phyloP scores from a whole-genome alignment of 1,140 invertebrate genomes.

The Vanessa tameamea region DNA sequence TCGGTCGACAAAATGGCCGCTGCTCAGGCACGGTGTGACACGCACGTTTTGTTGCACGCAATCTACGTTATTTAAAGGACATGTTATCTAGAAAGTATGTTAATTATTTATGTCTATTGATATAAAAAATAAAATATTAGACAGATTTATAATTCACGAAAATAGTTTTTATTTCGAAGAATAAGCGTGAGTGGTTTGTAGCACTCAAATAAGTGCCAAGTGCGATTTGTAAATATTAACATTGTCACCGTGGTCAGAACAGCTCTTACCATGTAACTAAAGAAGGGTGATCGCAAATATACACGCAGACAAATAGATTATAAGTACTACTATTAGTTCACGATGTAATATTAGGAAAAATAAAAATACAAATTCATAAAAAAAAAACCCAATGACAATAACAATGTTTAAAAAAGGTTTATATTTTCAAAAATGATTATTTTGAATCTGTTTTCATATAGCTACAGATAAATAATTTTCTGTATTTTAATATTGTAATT shows the following conservation, averaged over 20 bases:
- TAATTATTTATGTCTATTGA: slow-evolving; percentile 33
- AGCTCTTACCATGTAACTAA: slow-evolving; percentile 50
- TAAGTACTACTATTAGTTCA: slow-evolving; percentile 21
- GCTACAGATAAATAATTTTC: too few species aligned
- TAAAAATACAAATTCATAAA: not conserved
- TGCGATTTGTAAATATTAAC: slow-evolving; percentile 64
- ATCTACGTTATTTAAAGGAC: slow-evolving; percentile 34
- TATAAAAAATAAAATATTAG: slow-evolving; percentile 24
- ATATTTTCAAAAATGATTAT: too few species aligned
- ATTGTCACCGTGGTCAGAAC: slow-evolving; percentile 46
- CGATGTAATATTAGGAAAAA: not conserved
- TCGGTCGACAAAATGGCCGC: slow-evolving; percentile 70
- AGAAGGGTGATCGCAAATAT: slow-evolving; percentile 45
- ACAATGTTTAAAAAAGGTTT: too few species aligned
- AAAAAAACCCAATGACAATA: too few species aligned
- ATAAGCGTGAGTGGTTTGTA: not conserved
- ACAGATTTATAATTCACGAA: not conserved
- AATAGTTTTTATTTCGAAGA: not conserved
- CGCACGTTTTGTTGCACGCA: slow-evolving; percentile 55
- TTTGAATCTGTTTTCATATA: too few species aligned
- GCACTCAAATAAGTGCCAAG: slow-evolving; percentile 44
- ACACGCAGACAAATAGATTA: slow-evolving; percentile 26
- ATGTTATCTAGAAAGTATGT: slow-evolving; percentile 34
- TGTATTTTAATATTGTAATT: too few species aligned
- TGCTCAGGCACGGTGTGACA: slow-evolving; percentile 54